Base-by-base conservation (phyloP, 2,113 vertebrate genomes). In the Triplophysa siluroides region DNA sequence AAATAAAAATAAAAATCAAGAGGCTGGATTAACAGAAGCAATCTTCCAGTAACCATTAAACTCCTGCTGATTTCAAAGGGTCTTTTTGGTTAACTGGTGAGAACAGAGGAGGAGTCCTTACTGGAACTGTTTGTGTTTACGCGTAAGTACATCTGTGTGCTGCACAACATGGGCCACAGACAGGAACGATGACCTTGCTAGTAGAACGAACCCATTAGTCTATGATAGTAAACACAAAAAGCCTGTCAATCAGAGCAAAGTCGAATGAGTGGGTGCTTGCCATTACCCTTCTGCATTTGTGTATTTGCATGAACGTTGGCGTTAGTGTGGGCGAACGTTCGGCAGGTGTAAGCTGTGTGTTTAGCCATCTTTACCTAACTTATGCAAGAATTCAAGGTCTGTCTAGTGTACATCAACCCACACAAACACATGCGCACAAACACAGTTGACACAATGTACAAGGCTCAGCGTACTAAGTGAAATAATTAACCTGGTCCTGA, bases 51-150 rank as follows among this genome's bases (percentile, higher is more conserved):
- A 50, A 65, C 38, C 19, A 18, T 75, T 73, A 73, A 24, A 72
- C 50, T 81, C 75, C 68, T 66, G 47, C 81, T 65, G 81, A 78
- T 50, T 72, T 73, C 75, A 82, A 82, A 78, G 47, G n/a, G 14
- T 4, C 29, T 18, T 47, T 67, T 76, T 70, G 24, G 79, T 69
- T 52, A 62, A 77, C 66, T 82, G 75, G 75, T 69, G 64, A 81
- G 73, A 67, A 23, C 33, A 60, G 72, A 78, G 67, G 80, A 56
- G 67, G 74, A 78, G 80, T 65, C 29, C 66, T 82, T 78, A 77
- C 75, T 82, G 81, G 81, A 82, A 82, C 23, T 12, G 56, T n/a
- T 41, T 33, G 56, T 70, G 38, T 61, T 29, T 41, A 41, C 16
- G 18, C 0, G 66, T 45, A 9, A 10, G 63, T 19, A 52, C 60